Base-by-base conservation (phyloP, 1,140 invertebrate genomes). In the Anadara kagoshimensis region DNA sequence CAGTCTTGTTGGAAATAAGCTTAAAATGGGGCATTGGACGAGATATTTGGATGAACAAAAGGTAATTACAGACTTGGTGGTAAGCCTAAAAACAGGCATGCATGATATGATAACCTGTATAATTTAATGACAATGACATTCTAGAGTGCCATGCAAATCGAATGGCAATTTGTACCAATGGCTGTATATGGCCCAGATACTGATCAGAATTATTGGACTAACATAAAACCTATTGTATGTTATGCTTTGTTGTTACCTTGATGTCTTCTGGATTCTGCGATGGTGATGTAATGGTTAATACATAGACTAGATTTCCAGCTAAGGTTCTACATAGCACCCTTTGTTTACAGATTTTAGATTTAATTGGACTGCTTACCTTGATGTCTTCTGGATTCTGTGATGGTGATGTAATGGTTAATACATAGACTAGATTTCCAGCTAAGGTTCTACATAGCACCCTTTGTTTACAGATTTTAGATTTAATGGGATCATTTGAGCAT, bases 261-360 rank as follows among this genome's bases (percentile, higher is more conserved):
- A 83, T 78, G 67, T 87, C 86, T 53, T 87, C 83, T 58, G 82
- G 76, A 67, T 81, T 83, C 43, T 86, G 79, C 16, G 81, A 81
- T 11, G 87, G 80, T 36, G 86, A 88, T 29, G 89, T 89, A 57
- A 90, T 89, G 24, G 89, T 89, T 44, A 90, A 76, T 8, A 90
- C 69, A 78, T 89, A 88, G 59, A 89, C 86, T 63, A 87, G 78
- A 83, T 90, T 90, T 26, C 87, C 89, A 41, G 87, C 89, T 56
- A 90, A 69, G 8, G 88, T 86, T 68, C 85, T 71, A 76, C 87
- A 89, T 22, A 90, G 67, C 24, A 89, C 82, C 63, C 86, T 73
- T 68, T 86, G 83, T 80, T 87, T 86, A 76, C 88, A 89, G 61
- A 89, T 85, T 66, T 87, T 84, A 14, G 81, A 87, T 66, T 86